A percentile compares a stretch with the other conserved stretches of the same genome.
phyloP scores from a whole-genome alignment of 2,113 vertebrate genomes.

The Phylloscopus whistleri region DNA sequence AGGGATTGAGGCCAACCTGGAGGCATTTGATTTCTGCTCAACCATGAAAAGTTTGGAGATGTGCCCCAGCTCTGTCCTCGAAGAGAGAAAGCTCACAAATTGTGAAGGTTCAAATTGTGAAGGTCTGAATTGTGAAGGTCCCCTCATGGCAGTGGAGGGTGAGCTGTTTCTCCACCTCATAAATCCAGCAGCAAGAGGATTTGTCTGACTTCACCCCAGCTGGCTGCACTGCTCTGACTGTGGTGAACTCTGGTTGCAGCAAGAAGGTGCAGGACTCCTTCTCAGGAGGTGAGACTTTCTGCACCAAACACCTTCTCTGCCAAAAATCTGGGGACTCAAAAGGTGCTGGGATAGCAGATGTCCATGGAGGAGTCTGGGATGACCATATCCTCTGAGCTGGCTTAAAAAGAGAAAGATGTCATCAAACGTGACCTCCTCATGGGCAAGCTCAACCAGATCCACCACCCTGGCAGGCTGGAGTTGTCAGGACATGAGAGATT shows the following conservation, averaged over 20 bases:
- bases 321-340: background rate
- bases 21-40: background rate
- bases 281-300: background rate
- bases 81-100: background rate
- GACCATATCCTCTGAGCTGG: background rate
- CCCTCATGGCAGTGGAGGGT: background rate
- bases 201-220: background rate
- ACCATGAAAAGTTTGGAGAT: background rate
- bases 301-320: background rate
- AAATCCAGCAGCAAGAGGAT: accelerated
- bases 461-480: background rate
- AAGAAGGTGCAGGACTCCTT: background rate
- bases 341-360: background rate
- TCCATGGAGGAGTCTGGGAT: accelerated
- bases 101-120: background rate
- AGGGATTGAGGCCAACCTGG: background rate
- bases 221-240: background rate
- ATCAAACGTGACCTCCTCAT: background rate
- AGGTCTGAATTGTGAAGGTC: too few species aligned
- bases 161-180: background rate
- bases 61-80: accelerated
- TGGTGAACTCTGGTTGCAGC: accelerated
- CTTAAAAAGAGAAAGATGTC: background rate
- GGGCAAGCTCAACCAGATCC: background rate
- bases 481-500: background rate